Evolutionary conservation across 2,797 vertebrate species (phyloP), one percentile per base, ranked within the genome.

Genomic region (Anabacerthia variegaticeps): DNA sequence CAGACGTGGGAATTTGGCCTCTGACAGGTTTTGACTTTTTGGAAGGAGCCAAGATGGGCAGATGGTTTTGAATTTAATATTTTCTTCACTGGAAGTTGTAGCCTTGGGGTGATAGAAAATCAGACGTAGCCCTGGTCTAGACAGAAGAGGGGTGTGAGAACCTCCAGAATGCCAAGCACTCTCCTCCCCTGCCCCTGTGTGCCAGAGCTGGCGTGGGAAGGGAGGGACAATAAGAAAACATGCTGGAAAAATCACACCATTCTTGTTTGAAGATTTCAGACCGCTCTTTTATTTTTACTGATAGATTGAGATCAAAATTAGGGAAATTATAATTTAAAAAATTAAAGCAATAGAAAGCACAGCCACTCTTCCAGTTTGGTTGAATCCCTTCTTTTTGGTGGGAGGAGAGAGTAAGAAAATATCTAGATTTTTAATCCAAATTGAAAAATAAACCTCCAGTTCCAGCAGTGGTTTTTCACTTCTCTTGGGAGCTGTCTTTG

Each of bases 61-160:
- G 81, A 93, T 95, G 82, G 68, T 89, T 97, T 94, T 93, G 81
- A 94, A 91, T 95, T 82, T 92, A 94, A 82, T 92, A 48, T 61
- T 95, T 96, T 95, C 30, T 92, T 89, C 72, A 7, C 68, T 95
- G 74, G 88, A 96, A 94, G 71, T 85, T 92, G 86, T 96, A 96
- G 91, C 95, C 92, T 95, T 85, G 75, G 88, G 96, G 93, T 89
- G 75, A 71, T 22, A 89, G 61, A 96, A 93, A 96, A 95, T 93
- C 91, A 96, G 92, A 94, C 32, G 0, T 96, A 89, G 86, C 63
- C 94, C 78, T 92, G 93, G 92, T 97, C 94, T 96, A 97, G 96
- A 95, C 94, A 88, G 90, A 48, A 93, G 83, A 94, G 83, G 92
- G 44, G 85, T 95, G 96, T 97, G 96, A 97, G 95, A 97, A 96